phyloP scores from a whole-genome alignment of 1,140 invertebrate species.

The Lutraria rhynchaena region DNA sequence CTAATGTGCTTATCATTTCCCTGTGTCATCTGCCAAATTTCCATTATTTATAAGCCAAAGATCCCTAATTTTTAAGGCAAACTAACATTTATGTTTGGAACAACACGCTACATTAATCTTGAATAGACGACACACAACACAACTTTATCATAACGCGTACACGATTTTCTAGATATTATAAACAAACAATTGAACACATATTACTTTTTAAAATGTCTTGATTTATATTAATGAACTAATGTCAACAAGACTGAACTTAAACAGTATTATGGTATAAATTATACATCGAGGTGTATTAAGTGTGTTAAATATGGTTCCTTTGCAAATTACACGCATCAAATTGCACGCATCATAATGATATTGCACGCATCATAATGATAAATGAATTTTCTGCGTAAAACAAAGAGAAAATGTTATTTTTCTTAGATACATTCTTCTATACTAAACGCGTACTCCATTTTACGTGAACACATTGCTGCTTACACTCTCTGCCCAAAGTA shows the following conservation, averaged over 20 bases:
- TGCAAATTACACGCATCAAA: no score
- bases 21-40: neutral
- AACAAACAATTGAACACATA: neutral
- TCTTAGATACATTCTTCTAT: no score
- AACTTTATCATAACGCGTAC: neutral
- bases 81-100: constrained; percentile 21
- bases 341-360: no score
- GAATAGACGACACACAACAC: neutral
- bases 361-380: no score
- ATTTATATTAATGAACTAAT: neutral
- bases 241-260: neutral
- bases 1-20: no score
- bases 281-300: no score
- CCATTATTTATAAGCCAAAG: neutral
- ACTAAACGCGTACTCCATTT: no score
- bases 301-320: no score
- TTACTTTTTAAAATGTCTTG: neutral
- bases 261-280: neutral
- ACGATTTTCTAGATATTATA: neutral
- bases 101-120: constrained; percentile 4
- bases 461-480: no score
- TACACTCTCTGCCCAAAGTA: no score
- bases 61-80: neutral
- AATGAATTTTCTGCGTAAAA: no score
- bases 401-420: no score